Base-by-base conservation (phyloP, 2,797 vertebrate species). In the Spinus olivaceus region DNA sequence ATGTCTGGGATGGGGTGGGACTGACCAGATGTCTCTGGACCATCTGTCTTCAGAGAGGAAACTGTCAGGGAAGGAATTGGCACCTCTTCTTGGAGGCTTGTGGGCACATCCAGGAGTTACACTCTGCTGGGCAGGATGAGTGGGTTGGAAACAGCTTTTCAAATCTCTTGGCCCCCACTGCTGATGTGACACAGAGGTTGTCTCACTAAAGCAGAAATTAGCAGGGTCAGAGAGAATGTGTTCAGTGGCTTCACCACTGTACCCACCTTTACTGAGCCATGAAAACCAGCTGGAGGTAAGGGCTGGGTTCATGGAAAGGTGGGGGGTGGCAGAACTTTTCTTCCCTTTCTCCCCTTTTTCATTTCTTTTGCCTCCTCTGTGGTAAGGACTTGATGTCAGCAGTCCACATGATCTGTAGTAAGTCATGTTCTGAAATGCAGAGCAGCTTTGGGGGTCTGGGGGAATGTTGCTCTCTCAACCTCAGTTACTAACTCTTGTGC, bases 281-380 rank as follows among this genome's bases (percentile, higher is more conserved):
- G 67, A 59, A 73, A 86, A 61, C 8, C 28, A 69, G 13, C 13
- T 70, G 59, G 50, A 53, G 18, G 6, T 13, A 37, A 37, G 59
- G 67, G 47, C 17, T 65, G 19, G 33, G 6, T 32, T 74, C 66
- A 12, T 60, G 7, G 35, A 13, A 56, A 50, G 44, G 21, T 6
- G 3, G 3, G 2, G 2, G 3, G 1, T 1, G 14, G 3, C 32
- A 63, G 73, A 61, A 27, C 10, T 63, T 70, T 46, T 39, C 23
- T 71, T 57, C 37, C 44, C 14, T 73, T 24, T 81, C 54, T 69
- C 21, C 5, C 28, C 5, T 46, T 82, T 91, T 83, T 51, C 1
- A 0, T 18, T 14, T 59, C 16, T 72, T 81, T 56, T 86, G 12
- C 41, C 22, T 80, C 27, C 22, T 57, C 0, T 14, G n/a, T 72